Evolutionary conservation across 2,888 invertebrate species (phyloP).

Genomic region (Ornithoptera priamus): DNA sequence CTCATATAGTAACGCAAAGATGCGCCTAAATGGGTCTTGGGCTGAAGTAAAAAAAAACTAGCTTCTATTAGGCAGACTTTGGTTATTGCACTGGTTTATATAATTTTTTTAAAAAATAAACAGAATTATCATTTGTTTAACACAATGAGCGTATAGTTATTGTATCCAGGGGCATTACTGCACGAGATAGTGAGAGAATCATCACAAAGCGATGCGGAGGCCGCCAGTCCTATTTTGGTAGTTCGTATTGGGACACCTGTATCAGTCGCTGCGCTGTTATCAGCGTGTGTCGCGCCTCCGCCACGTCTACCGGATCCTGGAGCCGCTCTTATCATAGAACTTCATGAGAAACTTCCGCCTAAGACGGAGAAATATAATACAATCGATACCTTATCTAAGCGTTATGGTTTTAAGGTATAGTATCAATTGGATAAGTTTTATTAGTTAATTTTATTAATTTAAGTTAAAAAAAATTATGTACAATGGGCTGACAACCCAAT

Average conservation of each 20-base stretch:
- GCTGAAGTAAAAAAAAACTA: too few species aligned
- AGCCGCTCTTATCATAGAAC: slow-evolving; percentile 78
- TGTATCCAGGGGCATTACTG: slow-evolving; percentile 69
- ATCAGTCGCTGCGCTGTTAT: slow-evolving; percentile 79
- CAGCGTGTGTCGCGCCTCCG: slow-evolving; percentile 78
- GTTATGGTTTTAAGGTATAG: slow-evolving; percentile 69
- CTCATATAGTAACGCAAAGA: too few species aligned
- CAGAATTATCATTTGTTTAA: not conserved
- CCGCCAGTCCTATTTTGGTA: slow-evolving; percentile 59
- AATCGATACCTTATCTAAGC: slow-evolving; percentile 55
- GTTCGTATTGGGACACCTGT: slow-evolving; percentile 83
- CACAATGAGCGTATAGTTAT: slow-evolving; percentile 7
- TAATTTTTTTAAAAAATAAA: not conserved
- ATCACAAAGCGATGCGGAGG: slow-evolving; percentile 51
- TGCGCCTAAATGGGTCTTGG: too few species aligned
- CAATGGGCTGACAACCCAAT: not conserved
- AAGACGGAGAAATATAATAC: slow-evolving; percentile 57
- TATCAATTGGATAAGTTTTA: not conserved
- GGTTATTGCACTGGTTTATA: not conserved
- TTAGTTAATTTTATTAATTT: not conserved
- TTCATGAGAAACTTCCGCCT: slow-evolving; percentile 66
- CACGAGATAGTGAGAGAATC: slow-evolving; percentile 78
- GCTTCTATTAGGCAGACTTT: not conserved
- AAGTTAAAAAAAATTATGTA: not conserved
- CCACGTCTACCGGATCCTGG: slow-evolving; percentile 81